Evolutionary conservation across 2,113 vertebrate species (phyloP).

Genomic region (Piaya cayana): DNA sequence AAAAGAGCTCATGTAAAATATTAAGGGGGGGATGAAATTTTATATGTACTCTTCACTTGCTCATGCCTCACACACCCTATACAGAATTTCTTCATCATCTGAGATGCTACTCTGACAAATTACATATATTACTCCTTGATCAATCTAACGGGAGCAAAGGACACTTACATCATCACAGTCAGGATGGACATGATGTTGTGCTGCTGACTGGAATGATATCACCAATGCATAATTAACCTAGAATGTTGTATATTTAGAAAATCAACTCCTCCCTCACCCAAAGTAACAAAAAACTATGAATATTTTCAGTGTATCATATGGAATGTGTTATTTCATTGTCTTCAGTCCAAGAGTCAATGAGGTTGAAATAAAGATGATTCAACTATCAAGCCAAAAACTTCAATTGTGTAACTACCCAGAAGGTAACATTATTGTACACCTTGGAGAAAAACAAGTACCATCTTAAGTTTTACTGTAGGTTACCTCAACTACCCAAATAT

Average conservation of each 20-base stretch:
- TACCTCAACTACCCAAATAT: background rate
- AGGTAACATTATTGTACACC: background rate
- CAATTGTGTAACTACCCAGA: background rate
- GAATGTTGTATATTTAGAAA: constrained; percentile 1
- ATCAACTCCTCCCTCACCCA: background rate
- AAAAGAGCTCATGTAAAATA: background rate
- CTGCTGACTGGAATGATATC: constrained; percentile 72
- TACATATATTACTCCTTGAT: background rate
- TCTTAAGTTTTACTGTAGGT: background rate
- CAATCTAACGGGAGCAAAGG: constrained; percentile 42
- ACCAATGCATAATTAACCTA: constrained; percentile 58
- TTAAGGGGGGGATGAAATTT: background rate
- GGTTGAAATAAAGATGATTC: background rate
- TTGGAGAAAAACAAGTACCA: background rate
- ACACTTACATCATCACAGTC: constrained; percentile 46
- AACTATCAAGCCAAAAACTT: background rate
- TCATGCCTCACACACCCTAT: background rate
- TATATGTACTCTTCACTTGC: background rate
- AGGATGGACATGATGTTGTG: constrained; percentile 60
- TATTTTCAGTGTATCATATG: background rate
- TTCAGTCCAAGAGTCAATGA: background rate
- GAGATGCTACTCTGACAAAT: background rate
- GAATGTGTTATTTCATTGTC: background rate
- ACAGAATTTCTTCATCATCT: background rate
- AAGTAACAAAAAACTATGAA: constrained; percentile 4